Evolutionary conservation across 2,888 invertebrate genomes (phyloP).

Genomic region (Diplolepis rosae): DNA sequence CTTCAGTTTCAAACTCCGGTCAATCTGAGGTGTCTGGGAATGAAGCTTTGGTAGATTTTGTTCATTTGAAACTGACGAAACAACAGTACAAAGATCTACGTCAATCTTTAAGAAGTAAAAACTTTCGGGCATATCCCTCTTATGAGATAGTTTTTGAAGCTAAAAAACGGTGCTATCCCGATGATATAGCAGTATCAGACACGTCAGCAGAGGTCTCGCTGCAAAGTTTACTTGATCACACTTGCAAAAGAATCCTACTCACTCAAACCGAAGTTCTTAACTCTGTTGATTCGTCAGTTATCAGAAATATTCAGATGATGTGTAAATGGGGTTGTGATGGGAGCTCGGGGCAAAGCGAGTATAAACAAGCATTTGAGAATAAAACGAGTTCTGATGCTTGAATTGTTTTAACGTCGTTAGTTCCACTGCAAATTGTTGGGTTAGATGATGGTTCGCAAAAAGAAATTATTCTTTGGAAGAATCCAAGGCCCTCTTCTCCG

Average conservation of each 20-base stretch:
- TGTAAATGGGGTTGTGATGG: constrained; percentile 54
- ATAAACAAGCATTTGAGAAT: constrained; percentile 39
- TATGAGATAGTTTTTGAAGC: constrained; percentile 44
- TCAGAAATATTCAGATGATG: constrained; percentile 41
- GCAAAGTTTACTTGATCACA: constrained; percentile 50
- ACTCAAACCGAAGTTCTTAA: constrained; percentile 42
- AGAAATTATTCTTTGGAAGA: constrained; percentile 40
- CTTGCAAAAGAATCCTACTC: constrained; percentile 41
- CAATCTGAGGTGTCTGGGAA: neutral
- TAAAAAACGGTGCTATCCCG: constrained; percentile 49
- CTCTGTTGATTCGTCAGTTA: constrained; percentile 20
- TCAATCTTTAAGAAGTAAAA: no score
- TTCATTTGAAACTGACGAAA: neutral
- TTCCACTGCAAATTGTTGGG: constrained; percentile 37
- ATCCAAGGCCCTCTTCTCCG: constrained; percentile 40
- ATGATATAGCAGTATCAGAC: constrained; percentile 42
- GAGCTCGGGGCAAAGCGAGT: constrained; percentile 42
- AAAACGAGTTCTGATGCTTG: constrained; percentile 19
- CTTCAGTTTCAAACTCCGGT: neutral
- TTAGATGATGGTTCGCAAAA: neutral
- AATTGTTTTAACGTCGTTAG: constrained; percentile 37
- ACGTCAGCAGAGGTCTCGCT: constrained; percentile 46
- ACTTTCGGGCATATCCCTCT: no score
- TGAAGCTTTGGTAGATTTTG: neutral
- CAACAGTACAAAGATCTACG: no score